Evolutionary conservation across 2,797 vertebrate species (phyloP), one percentile per base, ranked within the genome.

Genomic region (Ctenopoma multispine): DNA sequence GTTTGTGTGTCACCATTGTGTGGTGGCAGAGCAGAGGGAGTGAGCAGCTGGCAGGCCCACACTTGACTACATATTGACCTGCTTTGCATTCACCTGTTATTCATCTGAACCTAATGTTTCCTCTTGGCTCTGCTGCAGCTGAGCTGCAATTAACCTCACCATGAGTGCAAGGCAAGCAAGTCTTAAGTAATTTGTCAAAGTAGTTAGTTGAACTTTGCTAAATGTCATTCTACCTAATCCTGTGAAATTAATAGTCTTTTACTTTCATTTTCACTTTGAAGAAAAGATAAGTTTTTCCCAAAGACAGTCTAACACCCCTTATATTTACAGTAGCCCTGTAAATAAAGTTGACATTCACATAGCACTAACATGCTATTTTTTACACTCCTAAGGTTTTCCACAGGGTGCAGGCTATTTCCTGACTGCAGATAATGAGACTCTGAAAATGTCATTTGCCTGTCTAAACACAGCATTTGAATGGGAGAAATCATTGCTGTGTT

Each of bases 51-150:
- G 89, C 89, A 81, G 77, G 80, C 78, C 85, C 81, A 84, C 89
- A 92, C 90, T 90, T 81, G 75, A 91, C 86, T 88, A 90, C 82
- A 18, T 81, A 87, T 75, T 91, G 89, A 91, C 90, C 86, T 92
- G 90, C 81, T 92, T 92, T 92, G 91, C 85, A 89, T 91, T 92
- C 90, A 92, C 90, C 90, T 90, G 90, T 90, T 91, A 89, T 89
- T 90, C 89, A 92, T 82, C 80, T 75, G 54, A 87, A 87, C 86
- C 82, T 90, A 90, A 91, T 89, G 84, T 88, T 89, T 90, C 84
- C 84, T 86, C 87, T 87, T 72, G 80, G 80, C 81, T 84, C 84
- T 61, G 54, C 75, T 68, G 83, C 85, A 79, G 80, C 88, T 86
- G 80, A 87, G 84, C 78, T 67, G 81, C 85, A 87, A 87, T 91